Evolutionary conservation across 2,888 invertebrate species (phyloP), one percentile per base, ranked within the genome.

Genomic region (Frankliniella fusca): DNA sequence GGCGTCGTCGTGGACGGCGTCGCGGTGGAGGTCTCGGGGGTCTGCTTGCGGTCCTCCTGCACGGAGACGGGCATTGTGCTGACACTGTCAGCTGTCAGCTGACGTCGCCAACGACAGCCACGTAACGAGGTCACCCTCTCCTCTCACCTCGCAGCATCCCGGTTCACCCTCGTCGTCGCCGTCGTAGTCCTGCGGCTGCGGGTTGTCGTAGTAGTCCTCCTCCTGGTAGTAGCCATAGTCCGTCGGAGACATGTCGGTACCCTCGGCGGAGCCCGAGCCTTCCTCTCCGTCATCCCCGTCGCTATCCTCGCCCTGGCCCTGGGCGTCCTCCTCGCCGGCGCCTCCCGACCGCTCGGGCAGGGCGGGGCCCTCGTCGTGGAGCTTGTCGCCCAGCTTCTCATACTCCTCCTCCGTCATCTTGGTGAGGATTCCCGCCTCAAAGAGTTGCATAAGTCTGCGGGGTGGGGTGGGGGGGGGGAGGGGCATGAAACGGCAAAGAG

Each of bases 381-480:
- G 90, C 87, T 88, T 89, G 89, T 92, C 89, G 83, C 93, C 93
- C 84, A 94, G 90, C 84, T 92, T 92, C 86, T 91, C 93, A 86
- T 94, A 94, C 86, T 94, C 94, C 82, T 92, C 92, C 85, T 92
- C 92, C 0, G 94, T 94, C 90, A 94, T 93, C 88, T 94, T 94
- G 0, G 92, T 92, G 81, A 94, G 88, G 81, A 94, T 94, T 3
- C 94, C 94, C 1, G 93, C 93, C 88, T 94, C 94, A 85, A 94
- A 94, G 10, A 94, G 89, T 65, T 92, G 91, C 90, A 93, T 93
- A 1, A 94, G 88, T 49, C 94, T 94, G 85, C 11, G 85, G 85
- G n/a, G n/a, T n/a, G n/a, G n/a, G n/a, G n/a, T n/a, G n/a, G n/a
- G n/a, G n/a, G n/a, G n/a, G 20, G 48, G 80, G 82, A 48, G 48